Evolutionary conservation across 2,888 invertebrate genomes (phyloP), one percentile per base, ranked within the genome.

Genomic region (Bombyx huttoni): DNA sequence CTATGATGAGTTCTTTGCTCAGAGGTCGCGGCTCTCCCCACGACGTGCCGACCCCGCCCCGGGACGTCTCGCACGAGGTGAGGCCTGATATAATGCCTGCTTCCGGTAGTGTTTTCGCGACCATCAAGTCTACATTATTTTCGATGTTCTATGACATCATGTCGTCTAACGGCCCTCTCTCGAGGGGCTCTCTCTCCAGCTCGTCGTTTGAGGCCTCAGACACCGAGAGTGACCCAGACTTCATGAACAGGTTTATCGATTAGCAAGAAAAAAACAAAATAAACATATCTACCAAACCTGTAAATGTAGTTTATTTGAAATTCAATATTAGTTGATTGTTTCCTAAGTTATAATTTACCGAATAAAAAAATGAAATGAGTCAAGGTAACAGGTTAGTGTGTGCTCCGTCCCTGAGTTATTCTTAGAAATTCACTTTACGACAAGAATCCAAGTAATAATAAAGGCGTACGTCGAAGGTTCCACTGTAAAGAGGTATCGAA

Each of bases 111-210:
- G 52, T 77, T 8, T 75, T 78, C 46, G 55, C 65, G 35, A 51
- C 63, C 0, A 64, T 76, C 35, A 75, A 67, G 50, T 65, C 66
- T 0, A 76, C 62, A 54, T 61, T 78, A 40, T 68, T 56, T 48
- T 68, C 75, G 1, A 67, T 78, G 46, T 76, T 78, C 48, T 50
- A 54, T 13, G 67, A 72, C 0, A 55, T 51, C 8, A 61, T 61
- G 24, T 54, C 51, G 14, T 55, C 57, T 24, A 48, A 47, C 8
- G 50, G 53, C 8, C 14, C 14, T 24, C 24, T 5, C 24, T 24
- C 33, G 53, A 49, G 3, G 34, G 34, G 33, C 34, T 10, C n/a
- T 34, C 56, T 10, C 24, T 56, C 54, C 8, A 48, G 40, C 9
- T 6, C 51, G 5, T 51, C 53, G 35, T 51, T 51, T 45, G 46